Evolutionary conservation across 2,113 vertebrate genomes (phyloP).

Genomic region (Hipposideros armiger): DNA sequence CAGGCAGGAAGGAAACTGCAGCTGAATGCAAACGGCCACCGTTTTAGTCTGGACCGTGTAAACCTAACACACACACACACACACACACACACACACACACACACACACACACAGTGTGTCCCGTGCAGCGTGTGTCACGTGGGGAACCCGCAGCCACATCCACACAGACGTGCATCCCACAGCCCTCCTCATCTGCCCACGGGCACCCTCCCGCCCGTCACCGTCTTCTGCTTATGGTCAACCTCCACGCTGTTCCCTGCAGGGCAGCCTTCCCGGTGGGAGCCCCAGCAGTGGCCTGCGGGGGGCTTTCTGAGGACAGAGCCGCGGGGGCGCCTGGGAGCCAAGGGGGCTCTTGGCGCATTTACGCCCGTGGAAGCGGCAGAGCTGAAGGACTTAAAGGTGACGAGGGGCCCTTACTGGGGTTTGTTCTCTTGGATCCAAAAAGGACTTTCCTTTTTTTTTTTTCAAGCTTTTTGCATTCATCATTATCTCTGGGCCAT

Average conservation of each 20-base stretch:
- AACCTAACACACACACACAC: background rate
- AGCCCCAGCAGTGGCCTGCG: too few relatives aligned
- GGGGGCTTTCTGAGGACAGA: too few relatives aligned
- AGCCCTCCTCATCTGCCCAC: background rate
- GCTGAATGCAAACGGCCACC: background rate
- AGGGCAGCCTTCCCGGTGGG: background rate
- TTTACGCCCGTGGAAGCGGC: too few relatives aligned
- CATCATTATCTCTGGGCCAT: background rate
- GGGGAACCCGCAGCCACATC: too few relatives aligned
- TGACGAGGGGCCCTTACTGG: too few relatives aligned
- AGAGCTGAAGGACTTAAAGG: too few relatives aligned
- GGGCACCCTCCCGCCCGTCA: background rate
- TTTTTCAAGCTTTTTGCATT: background rate
- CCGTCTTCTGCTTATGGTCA: rapidly evolving
- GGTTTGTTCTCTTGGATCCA: background rate
- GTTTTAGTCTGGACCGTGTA: background rate
- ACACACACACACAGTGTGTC: rapidly evolving
- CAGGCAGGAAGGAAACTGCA: background rate
- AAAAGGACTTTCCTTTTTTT: background rate
- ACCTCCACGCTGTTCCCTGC: rapidly evolving
- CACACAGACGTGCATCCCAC: background rate
- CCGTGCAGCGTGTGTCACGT: rapidly evolving
- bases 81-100: rapidly evolving
- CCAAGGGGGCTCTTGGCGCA: too few relatives aligned
- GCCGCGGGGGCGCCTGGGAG: too few relatives aligned